Base-by-base conservation (phyloP, 2,797 vertebrate species). In the Lepidocolaptes lacrymiger region DNA sequence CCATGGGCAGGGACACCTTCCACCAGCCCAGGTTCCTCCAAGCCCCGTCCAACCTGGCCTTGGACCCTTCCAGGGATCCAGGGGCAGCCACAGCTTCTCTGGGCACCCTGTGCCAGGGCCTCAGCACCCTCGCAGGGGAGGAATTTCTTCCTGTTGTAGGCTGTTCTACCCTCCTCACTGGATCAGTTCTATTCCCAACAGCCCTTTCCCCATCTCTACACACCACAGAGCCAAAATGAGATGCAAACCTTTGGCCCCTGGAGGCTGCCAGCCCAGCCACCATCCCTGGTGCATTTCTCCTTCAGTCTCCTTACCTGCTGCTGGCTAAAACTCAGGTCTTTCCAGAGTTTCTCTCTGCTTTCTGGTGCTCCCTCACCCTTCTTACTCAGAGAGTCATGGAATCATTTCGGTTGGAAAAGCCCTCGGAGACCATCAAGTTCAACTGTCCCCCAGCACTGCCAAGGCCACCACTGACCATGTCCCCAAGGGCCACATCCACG, bases 251-350 rank as follows among this genome's bases (percentile, higher is more conserved):
- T 75, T 48, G 56, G 14, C 56, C 43, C 23, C 23, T 27, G 32
- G 19, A 51, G n/a, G 17, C 44, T 66, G 43, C 32, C 32, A 66
- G 63, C 49, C 36, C 78, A 76, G 32, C 48, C 49, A 37, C 56
- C 9, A 37, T 62, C 10, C 30, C 7, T 0, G 0, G 12, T 36
- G 18, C 48, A 23, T 27, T 75, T 48, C 26, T 32, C 30, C 55
- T 34, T 54, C 76, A 81, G 54, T 8, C 34, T 36, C 21, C 34
- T 41, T 7, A 16, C 15, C 77, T 41, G 48, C 61, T 59, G 61
- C 68, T 74, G 54, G 14, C 34, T 14, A 10, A 59, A 67, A 46
- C 9, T 5, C 55, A n/a, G 24, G 1, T 7, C 26, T 62, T 68
- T 36, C 24, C 72, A 68, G 62, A 26, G 12, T 20, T 74, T 41